A percentile compares a stretch with the other conserved stretches of the same genome.
phyloP scores from a whole-genome alignment of 1,140 invertebrate genomes.

The Danaus plexippus region DNA sequence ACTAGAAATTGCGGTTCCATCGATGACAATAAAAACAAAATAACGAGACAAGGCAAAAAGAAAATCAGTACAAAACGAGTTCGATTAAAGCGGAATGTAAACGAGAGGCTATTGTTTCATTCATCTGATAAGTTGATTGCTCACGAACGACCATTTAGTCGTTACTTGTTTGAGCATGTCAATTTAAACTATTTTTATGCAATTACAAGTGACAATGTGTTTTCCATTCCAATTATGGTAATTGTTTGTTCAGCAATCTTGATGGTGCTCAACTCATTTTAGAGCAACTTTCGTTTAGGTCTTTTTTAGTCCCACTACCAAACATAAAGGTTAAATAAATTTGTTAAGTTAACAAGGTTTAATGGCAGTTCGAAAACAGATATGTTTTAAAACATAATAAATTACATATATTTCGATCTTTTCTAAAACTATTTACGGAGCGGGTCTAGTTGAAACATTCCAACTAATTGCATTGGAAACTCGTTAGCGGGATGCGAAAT shows the following conservation, averaged over 20 bases:
- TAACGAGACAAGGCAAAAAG: slow-evolving; percentile 6
- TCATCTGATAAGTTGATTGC: slow-evolving; percentile 8
- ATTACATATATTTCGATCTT: slow-evolving; percentile 13
- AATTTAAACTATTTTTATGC: slow-evolving; percentile 8
- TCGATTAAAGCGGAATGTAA: too few relatives aligned
- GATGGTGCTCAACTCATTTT: too few relatives aligned
- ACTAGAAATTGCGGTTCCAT: too few relatives aligned
- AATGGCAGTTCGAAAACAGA: too few relatives aligned
- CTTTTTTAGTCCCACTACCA: too few relatives aligned
- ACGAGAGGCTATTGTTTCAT: slow-evolving; percentile 7
- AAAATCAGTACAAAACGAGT: too few relatives aligned
- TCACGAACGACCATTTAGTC: slow-evolving; percentile 9
- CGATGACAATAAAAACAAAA: not conserved
- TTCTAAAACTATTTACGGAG: slow-evolving; percentile 27
- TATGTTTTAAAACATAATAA: slow-evolving; percentile 1
- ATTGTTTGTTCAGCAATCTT: too few relatives aligned
- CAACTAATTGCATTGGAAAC: slow-evolving; percentile 52
- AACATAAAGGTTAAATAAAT: too few relatives aligned
- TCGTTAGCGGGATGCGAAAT: slow-evolving; percentile 48
- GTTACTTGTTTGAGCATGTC: slow-evolving; percentile 8
- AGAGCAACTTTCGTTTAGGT: too few relatives aligned
- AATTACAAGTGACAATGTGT: too few relatives aligned
- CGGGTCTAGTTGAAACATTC: slow-evolving; percentile 28
- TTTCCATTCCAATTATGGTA: too few relatives aligned
- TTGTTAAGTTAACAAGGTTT: too few relatives aligned